Conservation (phyloP, 2,797 vertebrate genomes). For the Sebastiscus albofasciatus region DNA sequence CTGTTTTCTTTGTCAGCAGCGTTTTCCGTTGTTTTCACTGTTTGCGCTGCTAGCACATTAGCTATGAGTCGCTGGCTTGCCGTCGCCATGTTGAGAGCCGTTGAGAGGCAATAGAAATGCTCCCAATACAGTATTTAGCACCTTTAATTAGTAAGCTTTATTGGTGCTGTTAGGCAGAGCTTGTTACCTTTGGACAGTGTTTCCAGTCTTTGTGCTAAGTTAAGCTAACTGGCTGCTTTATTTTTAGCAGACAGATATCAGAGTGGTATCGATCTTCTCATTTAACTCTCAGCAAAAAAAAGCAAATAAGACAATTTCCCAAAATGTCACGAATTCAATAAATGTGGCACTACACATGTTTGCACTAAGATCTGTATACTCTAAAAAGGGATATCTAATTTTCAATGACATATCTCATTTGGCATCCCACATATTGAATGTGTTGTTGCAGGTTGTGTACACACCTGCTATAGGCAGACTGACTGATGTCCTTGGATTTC, state of each 20-base stretch:
- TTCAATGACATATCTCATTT: slow-evolving; percentile 1
- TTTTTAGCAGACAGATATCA: no score
- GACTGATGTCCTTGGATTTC: slow-evolving; percentile 52
- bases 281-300: not conserved
- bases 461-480: not conserved
- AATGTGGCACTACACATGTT: not conserved
- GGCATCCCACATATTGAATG: not conserved
- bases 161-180: not conserved
- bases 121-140: no score
- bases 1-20: no score
- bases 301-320: not conserved
- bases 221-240: not conserved
- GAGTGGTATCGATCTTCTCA: not conserved
- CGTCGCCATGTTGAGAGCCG: no score
- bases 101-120: no score
- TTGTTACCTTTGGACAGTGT: not conserved
- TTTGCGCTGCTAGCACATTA: rapidly evolving
- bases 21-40: no score
- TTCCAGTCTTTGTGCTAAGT: not conserved
- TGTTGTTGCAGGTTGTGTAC: slow-evolving; percentile 14
- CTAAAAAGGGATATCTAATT: not conserved
- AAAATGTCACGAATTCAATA: not conserved
- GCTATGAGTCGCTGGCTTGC: no score
- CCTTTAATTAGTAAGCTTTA: not conserved
- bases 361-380: not conserved